Conservation (phyloP, 1,140 invertebrate species). For the Drosophila tristis region DNA sequence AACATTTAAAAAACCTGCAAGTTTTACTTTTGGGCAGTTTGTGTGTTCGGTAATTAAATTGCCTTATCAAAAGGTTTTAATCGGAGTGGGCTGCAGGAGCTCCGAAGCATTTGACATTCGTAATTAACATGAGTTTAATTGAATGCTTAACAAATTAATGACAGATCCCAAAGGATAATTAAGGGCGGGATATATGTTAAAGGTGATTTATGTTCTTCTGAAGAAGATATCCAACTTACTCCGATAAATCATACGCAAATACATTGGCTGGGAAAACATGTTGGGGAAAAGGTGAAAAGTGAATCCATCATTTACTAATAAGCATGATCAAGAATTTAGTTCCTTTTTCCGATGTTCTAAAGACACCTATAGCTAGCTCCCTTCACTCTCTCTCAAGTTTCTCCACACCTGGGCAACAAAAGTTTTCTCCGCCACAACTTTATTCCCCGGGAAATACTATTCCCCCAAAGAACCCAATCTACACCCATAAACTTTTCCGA, state of each 20-base stretch:
- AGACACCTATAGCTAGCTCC: too few relatives aligned
- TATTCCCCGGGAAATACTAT: not conserved
- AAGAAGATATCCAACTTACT: too few relatives aligned
- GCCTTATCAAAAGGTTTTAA: slow-evolving; percentile 42
- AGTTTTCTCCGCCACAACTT: not conserved
- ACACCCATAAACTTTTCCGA: slow-evolving; percentile 16
- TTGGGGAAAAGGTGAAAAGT: too few relatives aligned
- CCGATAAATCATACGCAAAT: too few relatives aligned
- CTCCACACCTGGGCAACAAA: not conserved
- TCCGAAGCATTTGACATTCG: slow-evolving; percentile 29
- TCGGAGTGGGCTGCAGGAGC: slow-evolving; percentile 8
- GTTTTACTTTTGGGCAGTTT: slow-evolving; percentile 46
- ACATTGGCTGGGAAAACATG: too few relatives aligned
- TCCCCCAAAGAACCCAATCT: slow-evolving; percentile 9
- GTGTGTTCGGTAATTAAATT: slow-evolving; percentile 41
- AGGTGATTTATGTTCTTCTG: too few relatives aligned
- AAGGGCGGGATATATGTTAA: not conserved
- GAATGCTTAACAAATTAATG: slow-evolving; percentile 42
- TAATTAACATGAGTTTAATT: slow-evolving; percentile 43
- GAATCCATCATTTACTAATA: too few relatives aligned
- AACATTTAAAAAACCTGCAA: slow-evolving; percentile 63
- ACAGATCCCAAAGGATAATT: slow-evolving; percentile 11
- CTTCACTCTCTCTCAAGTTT: too few relatives aligned
- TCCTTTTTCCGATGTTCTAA: too few relatives aligned
- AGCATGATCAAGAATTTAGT: too few relatives aligned